phyloP scores from a whole-genome alignment of 2,113 vertebrate species.

The Nymphicus hollandicus region DNA sequence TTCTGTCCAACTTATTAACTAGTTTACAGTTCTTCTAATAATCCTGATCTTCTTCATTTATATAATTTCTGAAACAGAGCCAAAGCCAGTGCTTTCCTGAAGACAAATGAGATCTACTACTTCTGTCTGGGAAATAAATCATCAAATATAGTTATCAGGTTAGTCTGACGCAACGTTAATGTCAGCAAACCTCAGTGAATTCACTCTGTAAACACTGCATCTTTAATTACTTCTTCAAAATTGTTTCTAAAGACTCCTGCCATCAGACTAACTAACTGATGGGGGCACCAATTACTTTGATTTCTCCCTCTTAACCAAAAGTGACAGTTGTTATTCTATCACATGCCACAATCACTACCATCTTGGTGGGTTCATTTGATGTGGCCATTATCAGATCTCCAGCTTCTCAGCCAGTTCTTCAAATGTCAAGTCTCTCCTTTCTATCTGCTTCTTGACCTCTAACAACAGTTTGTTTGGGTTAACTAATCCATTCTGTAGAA shows the following conservation, averaged over 20 bases:
- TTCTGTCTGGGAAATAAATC: neutral
- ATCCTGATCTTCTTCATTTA: constrained; percentile 18
- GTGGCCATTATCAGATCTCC: neutral
- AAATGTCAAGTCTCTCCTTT: neutral
- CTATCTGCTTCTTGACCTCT: neutral
- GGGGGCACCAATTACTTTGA: neutral
- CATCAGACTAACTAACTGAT: neutral
- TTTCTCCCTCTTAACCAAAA: neutral
- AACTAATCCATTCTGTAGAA: neutral
- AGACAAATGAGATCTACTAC: neutral
- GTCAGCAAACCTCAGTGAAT: neutral
- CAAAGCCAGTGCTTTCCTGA: neutral
- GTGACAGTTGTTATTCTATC: neutral
- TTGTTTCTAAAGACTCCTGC: neutral
- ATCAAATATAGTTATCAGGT: neutral
- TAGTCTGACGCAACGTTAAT: neutral
- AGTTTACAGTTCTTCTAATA: constrained; percentile 9
- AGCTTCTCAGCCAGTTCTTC: neutral
- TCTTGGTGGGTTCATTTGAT: neutral
- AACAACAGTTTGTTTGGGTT: neutral
- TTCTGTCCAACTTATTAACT: constrained; percentile 33
- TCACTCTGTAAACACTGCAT: neutral
- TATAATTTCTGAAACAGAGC: neutral
- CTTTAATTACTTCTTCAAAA: neutral
- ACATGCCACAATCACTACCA: neutral